These are phyloP conservation scores for Pantherophis alleghaniensis DNA, from an alignment of 2,797 vertebrate genomes.

Conservation along the genomic window DNA sequence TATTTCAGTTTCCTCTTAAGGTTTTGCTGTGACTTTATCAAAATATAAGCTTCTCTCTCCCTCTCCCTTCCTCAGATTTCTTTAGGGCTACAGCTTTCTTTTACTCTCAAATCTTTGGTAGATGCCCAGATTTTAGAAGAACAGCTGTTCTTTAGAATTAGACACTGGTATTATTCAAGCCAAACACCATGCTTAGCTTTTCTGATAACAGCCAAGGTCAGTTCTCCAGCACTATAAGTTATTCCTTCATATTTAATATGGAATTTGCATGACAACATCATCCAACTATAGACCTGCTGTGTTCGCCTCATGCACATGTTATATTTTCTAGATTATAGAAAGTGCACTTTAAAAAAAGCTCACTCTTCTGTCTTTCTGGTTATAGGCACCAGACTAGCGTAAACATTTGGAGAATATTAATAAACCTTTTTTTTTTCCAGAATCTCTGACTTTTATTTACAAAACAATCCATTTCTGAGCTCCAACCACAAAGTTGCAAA, in stretches of 20 bases:
- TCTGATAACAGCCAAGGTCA: not conserved
- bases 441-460: constrained; percentile 34
- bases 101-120: not conserved
- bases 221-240: not conserved
- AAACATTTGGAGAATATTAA: not conserved
- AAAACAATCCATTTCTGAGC: constrained; percentile 4
- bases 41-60: not conserved
- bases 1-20: not conserved
- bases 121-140: not conserved
- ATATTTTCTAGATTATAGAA: not conserved
- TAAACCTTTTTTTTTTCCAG: not conserved
- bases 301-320: not conserved
- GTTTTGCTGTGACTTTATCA: not conserved
- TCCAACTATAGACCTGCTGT: not conserved
- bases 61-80: not conserved
- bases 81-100: not conserved
- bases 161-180: not conserved
- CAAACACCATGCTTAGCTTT: not conserved
- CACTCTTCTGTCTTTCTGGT: not conserved
- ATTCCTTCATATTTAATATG: not conserved
- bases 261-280: not conserved
- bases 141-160: not conserved
- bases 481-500: not conserved
- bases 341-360: not conserved
- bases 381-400: not conserved